Conservation (phyloP, 2,888 invertebrate genomes). For the Drosophila antonietae region DNA sequence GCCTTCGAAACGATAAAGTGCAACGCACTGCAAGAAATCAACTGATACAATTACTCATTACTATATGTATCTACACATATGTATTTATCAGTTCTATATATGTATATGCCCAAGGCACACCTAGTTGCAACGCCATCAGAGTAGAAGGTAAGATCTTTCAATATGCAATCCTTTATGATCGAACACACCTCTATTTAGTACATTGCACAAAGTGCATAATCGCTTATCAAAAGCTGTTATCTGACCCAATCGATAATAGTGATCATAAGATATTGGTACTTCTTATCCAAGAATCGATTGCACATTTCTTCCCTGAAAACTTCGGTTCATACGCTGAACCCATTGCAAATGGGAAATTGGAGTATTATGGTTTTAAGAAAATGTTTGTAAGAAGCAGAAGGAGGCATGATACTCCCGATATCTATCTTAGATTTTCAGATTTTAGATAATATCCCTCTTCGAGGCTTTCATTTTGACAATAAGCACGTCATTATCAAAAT, state of each 20-base stretch:
- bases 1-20: slow-evolving; percentile 36
- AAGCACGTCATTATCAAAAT: no score
- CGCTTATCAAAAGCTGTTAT: not conserved
- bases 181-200: not conserved
- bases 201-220: not conserved
- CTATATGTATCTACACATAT: not conserved
- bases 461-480: no score
- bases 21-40: slow-evolving; percentile 22
- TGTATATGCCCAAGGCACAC: not conserved
- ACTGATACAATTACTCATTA: not conserved
- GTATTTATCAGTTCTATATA: not conserved
- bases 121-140: not conserved
- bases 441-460: no score
- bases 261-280: not conserved
- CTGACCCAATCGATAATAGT: not conserved
- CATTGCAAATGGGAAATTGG: no score
- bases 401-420: no score
- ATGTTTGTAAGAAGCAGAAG: no score
- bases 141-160: not conserved
- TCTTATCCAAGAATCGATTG: slow-evolving; percentile 36
- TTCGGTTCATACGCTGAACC: not conserved
- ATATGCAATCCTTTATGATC: not conserved
- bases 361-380: no score
- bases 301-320: slow-evolving; percentile 28
- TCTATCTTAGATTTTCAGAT: no score